A percentile compares a stretch with the other conserved stretches of the same genome.
Conservation (phyloP, 1,140 invertebrate species). For the Drosophila auraria region DNA sequence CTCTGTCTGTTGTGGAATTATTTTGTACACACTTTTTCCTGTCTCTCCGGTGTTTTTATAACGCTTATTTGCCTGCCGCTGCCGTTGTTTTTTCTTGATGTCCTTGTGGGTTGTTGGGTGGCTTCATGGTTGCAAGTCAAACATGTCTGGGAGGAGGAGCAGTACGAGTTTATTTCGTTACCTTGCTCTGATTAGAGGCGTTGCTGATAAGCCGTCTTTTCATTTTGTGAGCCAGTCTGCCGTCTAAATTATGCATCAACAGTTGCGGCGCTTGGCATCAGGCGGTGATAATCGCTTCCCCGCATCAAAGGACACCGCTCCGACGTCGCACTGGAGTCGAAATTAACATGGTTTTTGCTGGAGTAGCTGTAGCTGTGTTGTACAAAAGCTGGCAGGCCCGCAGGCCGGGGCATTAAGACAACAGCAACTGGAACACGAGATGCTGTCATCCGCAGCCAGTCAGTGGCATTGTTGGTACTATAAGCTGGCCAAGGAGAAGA, state of each 20-base stretch:
- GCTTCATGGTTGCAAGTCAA: conserved; percentile 40
- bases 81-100: conserved; percentile 29
- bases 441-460: conserved; percentile 76
- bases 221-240: conserved; percentile 29
- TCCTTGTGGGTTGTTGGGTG: conserved; percentile 19
- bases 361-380: conserved; percentile 1
- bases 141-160: conserved; percentile 34
- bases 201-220: conserved; percentile 61
- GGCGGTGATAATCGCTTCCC: conserved; percentile 55
- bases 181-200: conserved; percentile 69
- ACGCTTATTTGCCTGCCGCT: conserved; percentile 55
- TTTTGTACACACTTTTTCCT: conserved; percentile 76
- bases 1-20: conserved; percentile 72
- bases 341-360: conserved; percentile 43
- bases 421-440: conserved; percentile 54
- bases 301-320: conserved; percentile 9
- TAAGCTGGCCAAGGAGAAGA: conserved; percentile 41
- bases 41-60: conserved; percentile 55
- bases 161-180: conserved; percentile 34
- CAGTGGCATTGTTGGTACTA: conserved; percentile 61
- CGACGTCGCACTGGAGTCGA: background rate
- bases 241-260: conserved; percentile 67
- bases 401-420: conserved; percentile 6
- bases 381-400: conserved; percentile 5
- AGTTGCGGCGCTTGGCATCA: conserved; percentile 57